phyloP scores from a whole-genome alignment of 1,140 invertebrate species.

The Homarus americanus region DNA sequence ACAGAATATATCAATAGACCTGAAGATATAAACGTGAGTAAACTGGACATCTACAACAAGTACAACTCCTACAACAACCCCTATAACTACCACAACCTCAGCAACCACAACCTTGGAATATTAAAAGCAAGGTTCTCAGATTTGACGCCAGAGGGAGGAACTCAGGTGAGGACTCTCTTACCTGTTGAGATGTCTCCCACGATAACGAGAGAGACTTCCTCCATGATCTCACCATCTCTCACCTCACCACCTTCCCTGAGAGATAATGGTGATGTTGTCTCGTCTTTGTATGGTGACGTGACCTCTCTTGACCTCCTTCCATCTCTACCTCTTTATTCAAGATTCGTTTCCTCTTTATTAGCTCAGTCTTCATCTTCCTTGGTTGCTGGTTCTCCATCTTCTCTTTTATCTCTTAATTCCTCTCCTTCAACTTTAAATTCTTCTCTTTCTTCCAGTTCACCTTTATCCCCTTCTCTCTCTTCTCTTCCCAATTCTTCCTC shows the following conservation, averaged over 20 bases:
- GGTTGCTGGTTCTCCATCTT: too few relatives aligned
- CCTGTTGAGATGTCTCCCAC: background rate
- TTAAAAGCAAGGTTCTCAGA: background rate
- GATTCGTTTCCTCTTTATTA: background rate
- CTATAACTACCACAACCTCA: background rate
- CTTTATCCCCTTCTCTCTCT: too few relatives aligned
- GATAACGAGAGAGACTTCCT: background rate
- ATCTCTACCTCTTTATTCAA: background rate
- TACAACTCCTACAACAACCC: too few relatives aligned
- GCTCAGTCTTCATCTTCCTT: background rate
- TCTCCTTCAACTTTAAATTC: too few relatives aligned
- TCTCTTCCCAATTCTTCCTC: too few relatives aligned
- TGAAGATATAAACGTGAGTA: too few relatives aligned
- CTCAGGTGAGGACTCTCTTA: background rate
- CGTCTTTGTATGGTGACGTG: background rate
- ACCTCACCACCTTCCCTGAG: background rate
- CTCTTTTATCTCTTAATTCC: too few relatives aligned
- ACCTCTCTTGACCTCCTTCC: background rate
- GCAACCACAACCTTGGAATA: background rate
- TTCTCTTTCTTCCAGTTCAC: too few relatives aligned
- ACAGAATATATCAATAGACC: too few relatives aligned
- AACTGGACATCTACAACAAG: too few relatives aligned
- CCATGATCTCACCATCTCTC: background rate
- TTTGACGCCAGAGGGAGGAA: background rate
- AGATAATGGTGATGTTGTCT: background rate